phyloP scores from a whole-genome alignment of 2,888 invertebrate genomes.

The Uropetala carovei region DNA sequence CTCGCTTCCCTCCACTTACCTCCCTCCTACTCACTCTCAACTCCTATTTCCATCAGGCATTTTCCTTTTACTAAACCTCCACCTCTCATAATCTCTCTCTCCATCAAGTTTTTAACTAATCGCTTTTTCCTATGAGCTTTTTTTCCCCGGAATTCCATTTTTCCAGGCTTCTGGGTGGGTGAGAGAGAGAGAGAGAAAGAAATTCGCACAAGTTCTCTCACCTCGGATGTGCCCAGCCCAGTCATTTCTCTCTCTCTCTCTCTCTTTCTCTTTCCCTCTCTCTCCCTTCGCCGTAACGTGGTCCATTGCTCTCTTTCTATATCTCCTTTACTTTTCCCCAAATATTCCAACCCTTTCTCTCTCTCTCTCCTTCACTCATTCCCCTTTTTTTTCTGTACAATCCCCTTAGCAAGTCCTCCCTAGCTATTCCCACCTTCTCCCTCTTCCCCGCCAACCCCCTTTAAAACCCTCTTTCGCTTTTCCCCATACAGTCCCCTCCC shows the following conservation, averaged over 20 bases:
- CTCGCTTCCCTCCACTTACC: background rate
- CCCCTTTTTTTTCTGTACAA: background rate
- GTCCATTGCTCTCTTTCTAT: no score
- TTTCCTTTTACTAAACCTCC: background rate
- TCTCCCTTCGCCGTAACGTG: no score
- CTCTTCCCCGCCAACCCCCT: background rate
- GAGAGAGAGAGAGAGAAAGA: no score
- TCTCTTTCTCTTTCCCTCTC: no score
- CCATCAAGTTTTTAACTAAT: background rate
- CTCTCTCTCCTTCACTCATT: background rate
- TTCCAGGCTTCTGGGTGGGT: no score
- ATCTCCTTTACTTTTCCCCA: background rate
- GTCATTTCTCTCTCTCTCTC: no score
- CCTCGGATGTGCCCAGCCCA: no score
- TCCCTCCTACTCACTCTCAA: background rate
- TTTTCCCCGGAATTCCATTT: background rate
- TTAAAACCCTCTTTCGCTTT: conserved; percentile 2
- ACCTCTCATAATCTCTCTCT: background rate
- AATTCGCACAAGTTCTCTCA: no score
- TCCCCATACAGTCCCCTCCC: background rate
- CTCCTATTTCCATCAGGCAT: background rate
- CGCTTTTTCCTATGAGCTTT: background rate
- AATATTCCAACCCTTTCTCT: background rate
- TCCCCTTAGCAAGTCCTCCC: no score
- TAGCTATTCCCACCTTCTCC: background rate